Conservation (phyloP, 1,140 invertebrate genomes). For the Bathynomus jamesi region DNA sequence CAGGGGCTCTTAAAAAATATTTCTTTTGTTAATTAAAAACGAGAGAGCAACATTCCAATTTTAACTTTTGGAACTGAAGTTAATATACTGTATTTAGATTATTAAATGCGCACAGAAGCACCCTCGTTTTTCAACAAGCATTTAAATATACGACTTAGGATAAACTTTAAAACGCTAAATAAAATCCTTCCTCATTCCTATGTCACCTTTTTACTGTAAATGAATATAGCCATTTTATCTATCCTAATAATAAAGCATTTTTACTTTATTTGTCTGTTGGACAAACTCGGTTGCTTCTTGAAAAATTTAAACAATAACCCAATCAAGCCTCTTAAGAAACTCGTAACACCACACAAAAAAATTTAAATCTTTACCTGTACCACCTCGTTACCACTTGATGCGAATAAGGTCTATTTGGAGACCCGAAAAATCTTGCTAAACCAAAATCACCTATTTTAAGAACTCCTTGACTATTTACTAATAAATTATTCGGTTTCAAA, state of each 20-base stretch:
- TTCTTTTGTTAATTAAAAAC: neutral
- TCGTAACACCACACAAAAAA: neutral
- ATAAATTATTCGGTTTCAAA: conserved; percentile 97
- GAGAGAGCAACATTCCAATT: neutral
- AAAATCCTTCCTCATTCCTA: too few relatives aligned
- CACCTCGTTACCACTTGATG: conserved; percentile 96
- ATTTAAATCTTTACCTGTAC: conserved; percentile 58
- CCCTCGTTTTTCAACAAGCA: too few relatives aligned
- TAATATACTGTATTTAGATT: neutral
- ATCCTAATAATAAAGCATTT: too few relatives aligned
- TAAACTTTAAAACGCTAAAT: too few relatives aligned
- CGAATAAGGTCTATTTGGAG: conserved; percentile 91
- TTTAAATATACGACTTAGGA: too few relatives aligned
- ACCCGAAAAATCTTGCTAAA: conserved; percentile 92
- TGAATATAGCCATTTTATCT: too few relatives aligned
- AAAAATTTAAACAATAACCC: too few relatives aligned
- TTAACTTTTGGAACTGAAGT: conserved; percentile 2
- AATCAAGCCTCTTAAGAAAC: neutral
- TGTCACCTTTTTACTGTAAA: too few relatives aligned
- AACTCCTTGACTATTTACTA: conserved; percentile 85
- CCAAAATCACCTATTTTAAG: conserved; percentile 98
- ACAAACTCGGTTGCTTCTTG: too few relatives aligned
- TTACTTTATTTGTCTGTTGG: too few relatives aligned
- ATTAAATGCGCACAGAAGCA: neutral
- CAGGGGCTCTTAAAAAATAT: conserved; percentile 64